Conservation (phyloP, 2,888 invertebrate species). For the Spisula subtruncata region DNA sequence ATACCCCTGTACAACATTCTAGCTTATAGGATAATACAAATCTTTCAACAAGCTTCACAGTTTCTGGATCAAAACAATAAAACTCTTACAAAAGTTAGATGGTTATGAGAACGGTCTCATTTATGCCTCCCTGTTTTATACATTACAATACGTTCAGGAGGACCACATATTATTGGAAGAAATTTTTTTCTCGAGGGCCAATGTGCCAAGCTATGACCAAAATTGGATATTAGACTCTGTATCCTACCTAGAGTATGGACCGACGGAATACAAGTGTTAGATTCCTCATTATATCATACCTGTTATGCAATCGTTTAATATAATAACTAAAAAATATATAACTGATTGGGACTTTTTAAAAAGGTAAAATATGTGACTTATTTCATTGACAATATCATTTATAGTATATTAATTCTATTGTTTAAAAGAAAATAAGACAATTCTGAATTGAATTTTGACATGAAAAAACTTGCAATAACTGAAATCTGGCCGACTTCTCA, state of each 20-base stretch:
- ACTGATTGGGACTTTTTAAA: not conserved
- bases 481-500: too few species aligned
- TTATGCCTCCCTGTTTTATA: conserved; percentile 5
- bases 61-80: not conserved
- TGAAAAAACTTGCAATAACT: too few species aligned
- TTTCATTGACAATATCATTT: not conserved
- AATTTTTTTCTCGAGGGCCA: conserved; percentile 24
- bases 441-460: too few species aligned
- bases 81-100: not conserved
- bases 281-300: not conserved
- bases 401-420: too few species aligned
- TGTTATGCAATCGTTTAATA: not conserved
- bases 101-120: not conserved
- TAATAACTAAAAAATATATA: not conserved
- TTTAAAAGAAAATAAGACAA: too few species aligned
- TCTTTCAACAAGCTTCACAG: not conserved
- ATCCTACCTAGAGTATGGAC: not conserved
- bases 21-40: not conserved
- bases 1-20: not conserved
- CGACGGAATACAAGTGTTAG: not conserved
- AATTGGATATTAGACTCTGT: not conserved
- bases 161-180: conserved; percentile 17
- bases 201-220: conserved; percentile 3
- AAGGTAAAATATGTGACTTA: conserved; percentile 5
- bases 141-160: not conserved